phyloP scores from a whole-genome alignment of 2,113 vertebrate species.

The Ivindomyrus marchei region DNA sequence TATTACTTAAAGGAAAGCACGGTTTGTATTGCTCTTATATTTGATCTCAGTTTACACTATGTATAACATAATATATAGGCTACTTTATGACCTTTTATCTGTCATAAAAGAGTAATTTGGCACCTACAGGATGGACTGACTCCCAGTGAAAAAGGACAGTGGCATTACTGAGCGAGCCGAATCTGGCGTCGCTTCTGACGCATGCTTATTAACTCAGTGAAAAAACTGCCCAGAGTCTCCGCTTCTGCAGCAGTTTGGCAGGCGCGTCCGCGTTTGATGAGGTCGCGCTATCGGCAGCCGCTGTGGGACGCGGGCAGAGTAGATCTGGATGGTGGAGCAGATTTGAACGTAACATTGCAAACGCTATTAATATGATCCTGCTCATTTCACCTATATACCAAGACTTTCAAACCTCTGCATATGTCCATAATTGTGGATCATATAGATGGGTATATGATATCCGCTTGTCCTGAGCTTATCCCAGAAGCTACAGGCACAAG shows the following conservation, averaged over 20 bases:
- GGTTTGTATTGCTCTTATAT: background rate
- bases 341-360: background rate
- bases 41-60: background rate
- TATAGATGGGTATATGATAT: background rate
- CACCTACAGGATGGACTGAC: background rate
- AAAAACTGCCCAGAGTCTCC: background rate
- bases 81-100: background rate
- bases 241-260: background rate
- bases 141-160: background rate
- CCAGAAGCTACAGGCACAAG: background rate
- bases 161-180: background rate
- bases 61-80: background rate
- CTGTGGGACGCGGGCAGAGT: background rate
- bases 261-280: background rate
- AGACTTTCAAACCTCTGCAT: background rate
- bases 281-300: background rate
- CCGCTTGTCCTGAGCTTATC: background rate
- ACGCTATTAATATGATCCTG: background rate
- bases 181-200: background rate
- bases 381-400: background rate
- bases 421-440: background rate
- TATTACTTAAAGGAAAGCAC: background rate
- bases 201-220: background rate
- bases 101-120: background rate
- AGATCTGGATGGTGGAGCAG: background rate